Evolutionary conservation across 2,888 invertebrate species (phyloP).

Genomic region (Brachypalpus laphriformis): DNA sequence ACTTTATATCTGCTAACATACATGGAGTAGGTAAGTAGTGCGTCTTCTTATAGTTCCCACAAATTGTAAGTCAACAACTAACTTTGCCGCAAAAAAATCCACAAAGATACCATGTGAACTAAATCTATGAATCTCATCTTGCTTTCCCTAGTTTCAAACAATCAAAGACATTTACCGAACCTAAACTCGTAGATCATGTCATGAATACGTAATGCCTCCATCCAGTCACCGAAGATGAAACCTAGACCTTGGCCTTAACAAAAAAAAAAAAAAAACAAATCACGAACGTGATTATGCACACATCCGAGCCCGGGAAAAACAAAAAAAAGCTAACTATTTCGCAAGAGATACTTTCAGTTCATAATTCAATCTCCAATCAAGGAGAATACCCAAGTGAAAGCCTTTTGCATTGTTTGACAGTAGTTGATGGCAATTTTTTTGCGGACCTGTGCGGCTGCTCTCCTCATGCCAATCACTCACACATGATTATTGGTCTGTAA

Average conservation of each 20-base stretch:
- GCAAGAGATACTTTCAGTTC: conserved; percentile 47
- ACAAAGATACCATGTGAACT: neutral
- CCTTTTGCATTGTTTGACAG: conserved; percentile 66
- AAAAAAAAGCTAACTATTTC: conserved; percentile 32
- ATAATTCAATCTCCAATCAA: conserved; percentile 66
- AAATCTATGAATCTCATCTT: conserved; percentile 5
- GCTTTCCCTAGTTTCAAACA: conserved; percentile 26
- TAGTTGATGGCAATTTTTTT: conserved; percentile 33
- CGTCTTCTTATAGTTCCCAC: no score
- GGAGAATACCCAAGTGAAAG: conserved; percentile 62
- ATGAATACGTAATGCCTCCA: conserved; percentile 47
- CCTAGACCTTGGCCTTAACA: conserved; percentile 68
- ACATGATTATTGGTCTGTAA: conserved; percentile 46
- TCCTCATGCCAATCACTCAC: conserved; percentile 54
- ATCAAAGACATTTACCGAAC: conserved; percentile 38
- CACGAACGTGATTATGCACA: conserved; percentile 29
- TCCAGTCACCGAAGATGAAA: conserved; percentile 41
- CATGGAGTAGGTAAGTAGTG: no score
- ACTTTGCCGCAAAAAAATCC: no score
- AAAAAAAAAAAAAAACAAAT: conserved; percentile 7
- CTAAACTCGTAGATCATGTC: conserved; percentile 17
- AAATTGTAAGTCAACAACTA: no score
- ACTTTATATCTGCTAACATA: no score
- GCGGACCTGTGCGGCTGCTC: neutral
- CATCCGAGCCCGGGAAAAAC: neutral